Base-by-base conservation (phyloP, 2,888 invertebrate species). In the Metalampra italica region DNA sequence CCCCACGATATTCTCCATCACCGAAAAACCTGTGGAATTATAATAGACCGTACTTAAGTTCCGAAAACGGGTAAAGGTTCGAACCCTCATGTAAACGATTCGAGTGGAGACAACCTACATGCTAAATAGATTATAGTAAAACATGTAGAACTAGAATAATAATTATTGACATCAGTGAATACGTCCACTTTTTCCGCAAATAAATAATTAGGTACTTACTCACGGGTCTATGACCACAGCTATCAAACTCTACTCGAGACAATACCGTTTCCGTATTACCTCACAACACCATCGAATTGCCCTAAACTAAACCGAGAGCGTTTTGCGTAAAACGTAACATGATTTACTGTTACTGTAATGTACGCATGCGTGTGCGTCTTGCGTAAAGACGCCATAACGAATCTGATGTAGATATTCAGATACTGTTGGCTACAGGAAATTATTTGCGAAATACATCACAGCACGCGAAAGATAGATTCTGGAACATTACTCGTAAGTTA, bases 301-400 rank as follows among this genome's bases (percentile, higher is more conserved):
- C 36, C 36, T n/a, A 9, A 39, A 39, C 7, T 13, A 37, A 13
- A 50, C 50, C 51, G 47, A 54, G 54, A 53, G 48, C 29, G 46
- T 47, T 56, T 56, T 55, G 50, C 55, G 56, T 49, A 36, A 36
- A 36, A 9, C 36, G 5, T 60, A 57, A 58, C 54, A 45, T 56
- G 64, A 66, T 73, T 66, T 59, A 68, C 68, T 60, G 64, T 22
- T 22, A 22, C 65, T 59, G 53, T 47, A 57, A n/a, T 51, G 50
- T 61, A 60, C 60, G 57, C 65, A 52, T 55, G 49, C 59, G 58
- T 52, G 51, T 51, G 50, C 41, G 50, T 38, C 57, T 69, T 71
- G 59, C 67, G 66, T 60, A 71, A 62, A 61, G 50, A 41, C 22
- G n/a, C 36, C 22, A 22, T 22, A 22, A 22, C 56, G 54, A 47